These are phyloP conservation scores for Heliconius hewitsoni DNA, from an alignment of 1,140 invertebrate genomes.

Conservation along the genomic window DNA sequence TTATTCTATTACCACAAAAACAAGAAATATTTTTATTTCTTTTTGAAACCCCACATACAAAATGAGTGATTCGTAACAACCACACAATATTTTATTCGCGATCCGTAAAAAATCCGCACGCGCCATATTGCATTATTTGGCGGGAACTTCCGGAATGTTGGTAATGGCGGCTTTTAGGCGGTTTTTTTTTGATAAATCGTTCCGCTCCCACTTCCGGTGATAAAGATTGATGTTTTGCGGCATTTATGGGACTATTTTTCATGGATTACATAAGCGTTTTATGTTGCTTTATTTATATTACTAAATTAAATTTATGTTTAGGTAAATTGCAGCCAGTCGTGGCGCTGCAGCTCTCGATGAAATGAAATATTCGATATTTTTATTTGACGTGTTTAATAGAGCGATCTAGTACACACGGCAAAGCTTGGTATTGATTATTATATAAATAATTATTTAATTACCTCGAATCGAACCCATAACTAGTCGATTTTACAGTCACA, in stretches of 20 bases:
- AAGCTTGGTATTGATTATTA: too few relatives aligned
- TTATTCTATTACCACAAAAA: neutral
- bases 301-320: neutral
- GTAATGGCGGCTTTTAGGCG: constrained; percentile 51
- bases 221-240: constrained; percentile 36
- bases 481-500: too few relatives aligned
- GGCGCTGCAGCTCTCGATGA: neutral
- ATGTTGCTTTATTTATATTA: constrained; percentile 12
- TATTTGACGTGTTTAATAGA: neutral
- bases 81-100: constrained; percentile 17
- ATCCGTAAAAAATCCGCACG: constrained; percentile 42
- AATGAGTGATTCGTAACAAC: neutral
- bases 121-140: constrained; percentile 53
- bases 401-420: too few relatives aligned
- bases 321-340: neutral
- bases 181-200: constrained; percentile 58
- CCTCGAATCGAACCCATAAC: too few relatives aligned
- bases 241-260: constrained; percentile 21
- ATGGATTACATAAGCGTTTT: constrained; percentile 11
- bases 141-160: constrained; percentile 47
- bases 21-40: neutral
- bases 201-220: constrained; percentile 44
- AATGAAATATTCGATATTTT: neutral
- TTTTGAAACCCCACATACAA: neutral
- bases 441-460: too few relatives aligned